Conservation (phyloP, 1,140 invertebrate species). For the Ridgeia piscesae region DNA sequence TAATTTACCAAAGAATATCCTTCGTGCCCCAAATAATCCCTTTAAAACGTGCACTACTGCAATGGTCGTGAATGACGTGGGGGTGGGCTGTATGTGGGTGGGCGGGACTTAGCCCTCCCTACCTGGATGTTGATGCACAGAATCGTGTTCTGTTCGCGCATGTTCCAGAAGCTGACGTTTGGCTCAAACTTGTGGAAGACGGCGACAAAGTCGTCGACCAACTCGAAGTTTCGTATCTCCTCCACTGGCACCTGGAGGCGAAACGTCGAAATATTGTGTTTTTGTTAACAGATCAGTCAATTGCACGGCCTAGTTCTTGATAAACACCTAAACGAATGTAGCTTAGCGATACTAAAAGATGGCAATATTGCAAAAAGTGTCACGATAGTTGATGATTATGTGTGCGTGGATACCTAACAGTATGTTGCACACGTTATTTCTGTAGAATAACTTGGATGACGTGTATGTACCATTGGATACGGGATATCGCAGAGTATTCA, state of each 20-base stretch:
- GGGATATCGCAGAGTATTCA: no score
- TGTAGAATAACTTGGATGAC: not conserved
- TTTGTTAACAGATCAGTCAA: no score
- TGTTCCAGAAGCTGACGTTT: slow-evolving; percentile 31
- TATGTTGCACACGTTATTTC: not conserved
- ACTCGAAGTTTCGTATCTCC: slow-evolving; percentile 27
- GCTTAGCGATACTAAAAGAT: no score
- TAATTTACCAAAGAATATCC: no score
- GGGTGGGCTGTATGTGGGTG: not conserved
- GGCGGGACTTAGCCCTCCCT: not conserved
- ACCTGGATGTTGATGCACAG: slow-evolving; percentile 27
- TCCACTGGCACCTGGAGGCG: slow-evolving; percentile 23
- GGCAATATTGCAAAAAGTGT: no score
- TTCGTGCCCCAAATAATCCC: no score
- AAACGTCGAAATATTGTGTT: not conserved
- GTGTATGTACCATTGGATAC: no score
- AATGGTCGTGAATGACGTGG: not conserved
- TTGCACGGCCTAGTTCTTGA: no score
- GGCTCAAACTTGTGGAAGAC: slow-evolving; percentile 29
- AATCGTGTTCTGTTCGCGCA: slow-evolving; percentile 27
- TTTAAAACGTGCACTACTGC: no score
- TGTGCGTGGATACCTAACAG: not conserved
- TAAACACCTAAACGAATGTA: no score
- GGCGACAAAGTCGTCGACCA: slow-evolving; percentile 24
- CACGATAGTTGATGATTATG: no score